Conservation (phyloP, 2,888 invertebrate species). For the Nomada lathburiana region DNA sequence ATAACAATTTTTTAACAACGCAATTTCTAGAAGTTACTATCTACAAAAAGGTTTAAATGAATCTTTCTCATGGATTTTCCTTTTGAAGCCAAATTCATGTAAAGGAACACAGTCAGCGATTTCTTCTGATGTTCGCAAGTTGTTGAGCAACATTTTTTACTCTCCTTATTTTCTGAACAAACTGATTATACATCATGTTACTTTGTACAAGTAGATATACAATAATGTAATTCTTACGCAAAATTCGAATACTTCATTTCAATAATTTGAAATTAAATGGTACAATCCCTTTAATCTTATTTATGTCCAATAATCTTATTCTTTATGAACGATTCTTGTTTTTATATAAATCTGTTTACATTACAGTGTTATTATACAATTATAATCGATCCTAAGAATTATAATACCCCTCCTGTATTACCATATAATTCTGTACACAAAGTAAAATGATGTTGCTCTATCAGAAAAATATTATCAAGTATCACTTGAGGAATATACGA, state of each 20-base stretch:
- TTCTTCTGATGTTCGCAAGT: conserved; percentile 50
- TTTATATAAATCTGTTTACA: conserved; percentile 40
- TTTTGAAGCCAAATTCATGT: conserved; percentile 60
- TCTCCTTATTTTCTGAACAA: conserved; percentile 51
- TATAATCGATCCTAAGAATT: conserved; percentile 44
- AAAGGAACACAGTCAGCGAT: conserved; percentile 62
- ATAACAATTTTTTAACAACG: conserved; percentile 74
- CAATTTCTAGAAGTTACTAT: conserved; percentile 74
- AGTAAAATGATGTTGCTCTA: conserved; percentile 61
- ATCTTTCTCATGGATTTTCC: conserved; percentile 56
- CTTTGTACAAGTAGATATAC: conserved; percentile 65
- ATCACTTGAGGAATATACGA: conserved; percentile 65
- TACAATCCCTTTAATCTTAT: conserved; percentile 18
- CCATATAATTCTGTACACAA: conserved; percentile 59
- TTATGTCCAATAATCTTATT: conserved; percentile 43
- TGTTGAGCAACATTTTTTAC: conserved; percentile 67
- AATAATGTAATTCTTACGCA: conserved; percentile 39
- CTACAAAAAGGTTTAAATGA: conserved; percentile 72
- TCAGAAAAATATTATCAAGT: conserved; percentile 64
- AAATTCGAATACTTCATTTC: conserved; percentile 21
- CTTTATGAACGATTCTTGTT: conserved; percentile 27
- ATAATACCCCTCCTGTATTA: conserved; percentile 42
- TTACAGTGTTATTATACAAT: conserved; percentile 58
- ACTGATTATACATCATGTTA: conserved; percentile 62
- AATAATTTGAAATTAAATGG: conserved; percentile 36